Percentiles rank a stretch among this genome's conserved stretches.
Evolutionary conservation across 2,888 invertebrate species (phyloP).

Genomic region (Lacanobia wlatinum): DNA sequence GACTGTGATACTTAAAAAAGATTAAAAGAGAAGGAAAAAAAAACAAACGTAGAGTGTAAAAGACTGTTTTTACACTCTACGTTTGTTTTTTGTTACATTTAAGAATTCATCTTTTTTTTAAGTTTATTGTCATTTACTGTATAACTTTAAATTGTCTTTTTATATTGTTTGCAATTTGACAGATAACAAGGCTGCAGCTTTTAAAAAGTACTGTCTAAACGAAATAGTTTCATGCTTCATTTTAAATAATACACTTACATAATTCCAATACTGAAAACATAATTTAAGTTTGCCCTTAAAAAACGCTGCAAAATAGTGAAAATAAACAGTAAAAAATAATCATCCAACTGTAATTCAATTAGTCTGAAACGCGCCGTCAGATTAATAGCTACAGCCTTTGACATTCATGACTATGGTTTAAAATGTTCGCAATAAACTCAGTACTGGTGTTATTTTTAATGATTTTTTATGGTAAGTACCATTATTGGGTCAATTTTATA

Average conservation of each 20-base stretch:
- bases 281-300: neutral
- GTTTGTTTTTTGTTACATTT: too few species aligned
- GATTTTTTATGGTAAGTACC: conserved; percentile 42
- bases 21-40: neutral
- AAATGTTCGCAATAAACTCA: conserved; percentile 42
- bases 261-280: neutral
- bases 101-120: too few species aligned
- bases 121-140: too few species aligned
- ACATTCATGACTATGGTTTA: conserved; percentile 21
- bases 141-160: too few species aligned
- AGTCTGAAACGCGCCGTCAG: conserved; percentile 37
- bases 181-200: neutral
- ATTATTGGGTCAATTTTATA: neutral
- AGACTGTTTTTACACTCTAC: too few species aligned
- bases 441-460: conserved; percentile 30
- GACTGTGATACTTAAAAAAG: neutral
- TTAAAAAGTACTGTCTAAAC: neutral
- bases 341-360: conserved; percentile 28
- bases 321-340: conserved; percentile 24
- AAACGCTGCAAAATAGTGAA: conserved; percentile 3
- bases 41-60: neutral
- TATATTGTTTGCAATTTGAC: neutral
- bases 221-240: neutral
- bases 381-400: conserved; percentile 19
- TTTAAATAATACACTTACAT: neutral